Evolutionary conservation across 1,140 invertebrate genomes (phyloP).

Genomic region (Theocolax elegans): DNA sequence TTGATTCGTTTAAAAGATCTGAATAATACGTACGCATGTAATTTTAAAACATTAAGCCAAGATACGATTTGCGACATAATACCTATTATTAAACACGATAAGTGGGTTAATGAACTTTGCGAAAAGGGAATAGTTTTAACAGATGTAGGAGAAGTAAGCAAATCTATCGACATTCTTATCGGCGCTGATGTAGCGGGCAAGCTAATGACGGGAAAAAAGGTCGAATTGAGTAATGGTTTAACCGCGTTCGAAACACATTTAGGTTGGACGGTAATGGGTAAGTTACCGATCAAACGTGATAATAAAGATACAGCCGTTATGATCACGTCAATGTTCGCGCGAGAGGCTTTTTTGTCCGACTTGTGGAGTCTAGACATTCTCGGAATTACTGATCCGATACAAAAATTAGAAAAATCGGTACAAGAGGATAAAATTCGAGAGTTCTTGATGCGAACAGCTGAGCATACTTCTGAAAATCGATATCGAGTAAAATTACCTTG

Average conservation of each 20-base stretch:
- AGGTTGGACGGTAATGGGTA: slow-evolving; percentile 52
- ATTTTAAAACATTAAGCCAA: slow-evolving; percentile 41
- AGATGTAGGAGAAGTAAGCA: slow-evolving; percentile 30
- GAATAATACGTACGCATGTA: slow-evolving; percentile 34
- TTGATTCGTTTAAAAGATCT: slow-evolving; percentile 37
- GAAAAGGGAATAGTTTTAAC: slow-evolving; percentile 39
- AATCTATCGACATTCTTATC: slow-evolving; percentile 46
- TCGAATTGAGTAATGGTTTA: slow-evolving; percentile 47
- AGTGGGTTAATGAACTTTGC: slow-evolving; percentile 37
- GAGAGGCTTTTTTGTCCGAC: too few species aligned
- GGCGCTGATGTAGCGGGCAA: slow-evolving; percentile 53
- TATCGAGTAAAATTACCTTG: too few species aligned
- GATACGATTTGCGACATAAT: slow-evolving; percentile 39
- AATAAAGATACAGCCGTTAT: neutral
- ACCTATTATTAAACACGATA: slow-evolving; percentile 25
- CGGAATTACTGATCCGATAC: slow-evolving; percentile 55
- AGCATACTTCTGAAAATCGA: slow-evolving; percentile 45
- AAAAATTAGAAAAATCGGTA: slow-evolving; percentile 43
- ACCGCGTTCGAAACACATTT: slow-evolving; percentile 55
- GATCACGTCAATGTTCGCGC: slow-evolving; percentile 44
- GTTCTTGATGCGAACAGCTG: slow-evolving; percentile 50
- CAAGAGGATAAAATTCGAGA: slow-evolving; percentile 42
- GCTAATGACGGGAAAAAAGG: slow-evolving; percentile 48
- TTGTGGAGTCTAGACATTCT: slow-evolving; percentile 60
- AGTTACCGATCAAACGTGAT: too few species aligned